phyloP scores from a whole-genome alignment of 2,113 vertebrate species.

The Gadus macrocephalus region DNA sequence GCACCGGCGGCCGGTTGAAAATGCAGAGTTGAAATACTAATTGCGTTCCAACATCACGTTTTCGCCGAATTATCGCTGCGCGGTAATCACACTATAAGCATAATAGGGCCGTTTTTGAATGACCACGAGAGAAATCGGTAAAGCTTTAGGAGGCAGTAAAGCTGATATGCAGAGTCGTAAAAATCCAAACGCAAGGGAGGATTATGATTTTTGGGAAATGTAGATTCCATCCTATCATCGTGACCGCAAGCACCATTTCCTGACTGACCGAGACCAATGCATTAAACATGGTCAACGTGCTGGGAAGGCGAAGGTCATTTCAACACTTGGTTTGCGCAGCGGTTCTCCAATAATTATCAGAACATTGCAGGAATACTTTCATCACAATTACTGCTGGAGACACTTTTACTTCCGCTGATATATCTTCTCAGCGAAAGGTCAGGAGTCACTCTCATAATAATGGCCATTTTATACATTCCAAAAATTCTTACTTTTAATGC shows the following conservation, averaged over 20 bases:
- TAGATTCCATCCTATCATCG: constrained; percentile 24
- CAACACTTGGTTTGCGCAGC: constrained; percentile 1
- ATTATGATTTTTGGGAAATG: constrained; percentile 18
- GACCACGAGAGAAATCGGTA: constrained; percentile 27
- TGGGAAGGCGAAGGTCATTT: constrained; percentile 14
- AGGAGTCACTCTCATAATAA: no score
- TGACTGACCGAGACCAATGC: constrained; percentile 12
- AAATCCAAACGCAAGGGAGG: neutral
- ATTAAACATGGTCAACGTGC: constrained; percentile 18
- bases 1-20: neutral
- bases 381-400: no score
- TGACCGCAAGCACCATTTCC: constrained; percentile 2
- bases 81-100: constrained; percentile 15
- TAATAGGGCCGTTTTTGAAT: constrained; percentile 18
- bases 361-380: constrained; percentile 37
- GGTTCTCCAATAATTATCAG: constrained; percentile 22
- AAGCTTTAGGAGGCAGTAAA: neutral
- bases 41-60: neutral
- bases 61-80: constrained; percentile 37
- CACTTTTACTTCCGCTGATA: no score
- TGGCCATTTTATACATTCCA: no score
- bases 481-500: no score
- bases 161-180: constrained; percentile 30
- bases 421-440: no score
- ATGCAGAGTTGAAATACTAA: neutral